Evolutionary conservation across 2,797 vertebrate genomes (phyloP).

Genomic region (Sebastes hubbsi): DNA sequence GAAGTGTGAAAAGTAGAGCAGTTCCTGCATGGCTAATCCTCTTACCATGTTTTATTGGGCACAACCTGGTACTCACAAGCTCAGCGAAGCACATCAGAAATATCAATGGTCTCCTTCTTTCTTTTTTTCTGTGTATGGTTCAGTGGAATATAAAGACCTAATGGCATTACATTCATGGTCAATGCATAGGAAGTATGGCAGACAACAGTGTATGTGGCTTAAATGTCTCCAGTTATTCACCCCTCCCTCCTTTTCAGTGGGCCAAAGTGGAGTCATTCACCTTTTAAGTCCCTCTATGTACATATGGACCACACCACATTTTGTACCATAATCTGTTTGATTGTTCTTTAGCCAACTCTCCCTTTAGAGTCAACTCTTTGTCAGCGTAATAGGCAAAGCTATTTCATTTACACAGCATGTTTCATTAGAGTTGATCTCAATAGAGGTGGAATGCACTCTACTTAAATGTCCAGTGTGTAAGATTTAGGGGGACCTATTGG

Average conservation of each 20-base stretch:
- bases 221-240: conserved; percentile 25
- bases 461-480: not conserved
- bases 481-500: not conserved
- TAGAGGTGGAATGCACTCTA: not conserved
- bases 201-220: conserved; percentile 39
- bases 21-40: conserved; percentile 59
- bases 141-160: conserved; percentile 42
- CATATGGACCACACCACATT: not conserved
- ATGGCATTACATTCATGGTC: conserved; percentile 60
- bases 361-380: not conserved
- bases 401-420: not conserved
- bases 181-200: conserved; percentile 45
- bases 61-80: conserved; percentile 63
- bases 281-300: conserved; percentile 29
- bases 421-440: not conserved
- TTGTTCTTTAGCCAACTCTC: not conserved
- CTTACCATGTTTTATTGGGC: conserved; percentile 61
- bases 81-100: conserved; percentile 41
- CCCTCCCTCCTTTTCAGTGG: not conserved
- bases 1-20: conserved; percentile 58
- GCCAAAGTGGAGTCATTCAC: conserved; percentile 7
- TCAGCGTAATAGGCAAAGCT: not conserved
- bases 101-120: conserved; percentile 33
- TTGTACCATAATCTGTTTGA: not conserved
- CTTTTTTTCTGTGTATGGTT: conserved; percentile 42